Evolutionary conservation across 2,113 vertebrate species (phyloP).

Genomic region (Daboia siamensis): DNA sequence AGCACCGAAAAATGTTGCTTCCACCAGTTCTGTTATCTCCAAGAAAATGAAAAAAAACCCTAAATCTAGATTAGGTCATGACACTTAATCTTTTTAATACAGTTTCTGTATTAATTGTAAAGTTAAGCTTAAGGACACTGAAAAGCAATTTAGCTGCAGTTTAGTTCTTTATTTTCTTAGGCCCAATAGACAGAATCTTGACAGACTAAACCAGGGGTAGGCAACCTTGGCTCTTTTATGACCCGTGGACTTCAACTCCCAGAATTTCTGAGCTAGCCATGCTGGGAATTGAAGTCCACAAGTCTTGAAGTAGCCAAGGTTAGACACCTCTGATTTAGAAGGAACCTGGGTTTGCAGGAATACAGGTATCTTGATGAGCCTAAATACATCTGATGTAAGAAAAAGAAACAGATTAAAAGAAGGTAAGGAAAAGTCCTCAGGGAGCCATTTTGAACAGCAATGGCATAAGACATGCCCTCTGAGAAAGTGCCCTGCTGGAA

Average conservation of each 20-base stretch:
- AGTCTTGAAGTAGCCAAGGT: too few relatives aligned
- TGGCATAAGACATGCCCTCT: neutral
- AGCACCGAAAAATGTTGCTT: neutral
- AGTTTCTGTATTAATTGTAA: neutral
- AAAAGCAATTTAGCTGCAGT: too few relatives aligned
- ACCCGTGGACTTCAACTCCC: too few relatives aligned
- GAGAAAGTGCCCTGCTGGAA: neutral
- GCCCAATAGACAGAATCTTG: too few relatives aligned
- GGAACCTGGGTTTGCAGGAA: neutral
- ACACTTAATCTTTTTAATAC: neutral
- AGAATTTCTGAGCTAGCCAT: too few relatives aligned
- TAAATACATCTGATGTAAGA: neutral
- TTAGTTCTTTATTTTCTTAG: too few relatives aligned
- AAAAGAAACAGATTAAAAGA: neutral
- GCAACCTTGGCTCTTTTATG: too few relatives aligned
- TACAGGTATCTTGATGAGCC: neutral
- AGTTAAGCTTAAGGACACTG: neutral
- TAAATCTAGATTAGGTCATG: neutral
- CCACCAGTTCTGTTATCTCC: neutral
- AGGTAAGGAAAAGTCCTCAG: neutral
- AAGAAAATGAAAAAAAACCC: neutral
- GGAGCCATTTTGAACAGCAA: neutral
- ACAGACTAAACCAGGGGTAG: too few relatives aligned
- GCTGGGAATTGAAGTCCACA: too few relatives aligned
- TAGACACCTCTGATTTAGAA: neutral